Conservation (phyloP, 2,113 vertebrate species). For the Myrmecophaga tridactyla region DNA sequence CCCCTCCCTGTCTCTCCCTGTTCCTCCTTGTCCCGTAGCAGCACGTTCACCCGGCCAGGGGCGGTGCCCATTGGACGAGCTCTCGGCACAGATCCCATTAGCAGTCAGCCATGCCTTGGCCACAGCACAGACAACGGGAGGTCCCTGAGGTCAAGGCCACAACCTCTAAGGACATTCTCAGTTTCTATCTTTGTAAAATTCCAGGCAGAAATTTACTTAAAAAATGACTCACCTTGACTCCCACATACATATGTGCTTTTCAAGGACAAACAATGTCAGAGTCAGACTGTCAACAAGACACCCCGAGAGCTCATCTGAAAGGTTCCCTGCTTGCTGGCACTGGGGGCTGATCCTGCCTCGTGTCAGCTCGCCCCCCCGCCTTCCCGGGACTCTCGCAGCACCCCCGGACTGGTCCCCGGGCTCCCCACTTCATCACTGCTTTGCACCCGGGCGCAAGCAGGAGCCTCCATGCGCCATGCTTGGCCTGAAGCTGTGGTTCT, state of each 20-base stretch:
- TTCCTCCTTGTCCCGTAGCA: too few species aligned
- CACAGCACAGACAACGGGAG: accelerated
- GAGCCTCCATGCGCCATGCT: not conserved
- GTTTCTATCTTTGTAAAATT: not conserved
- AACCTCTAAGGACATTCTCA: accelerated
- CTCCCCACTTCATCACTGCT: not conserved
- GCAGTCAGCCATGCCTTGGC: accelerated
- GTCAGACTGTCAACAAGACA: not conserved
- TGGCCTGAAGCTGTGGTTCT: not conserved
- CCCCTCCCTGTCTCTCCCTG: too few species aligned
- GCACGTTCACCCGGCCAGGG: too few species aligned
- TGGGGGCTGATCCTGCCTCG: too few species aligned
- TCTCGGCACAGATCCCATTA: too few species aligned
- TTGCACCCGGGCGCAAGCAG: constrained; percentile 20
- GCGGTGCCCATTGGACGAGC: too few species aligned
- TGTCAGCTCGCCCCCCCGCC: too few species aligned
- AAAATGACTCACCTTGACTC: accelerated
- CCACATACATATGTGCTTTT: too few species aligned
- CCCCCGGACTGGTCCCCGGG: too few species aligned
- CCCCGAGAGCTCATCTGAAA: not conserved
- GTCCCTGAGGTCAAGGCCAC: not conserved
- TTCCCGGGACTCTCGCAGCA: too few species aligned
- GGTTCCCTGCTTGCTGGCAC: too few species aligned
- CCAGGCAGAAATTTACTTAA: not conserved
- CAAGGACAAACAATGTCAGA: not conserved